Percentiles rank a stretch among this genome's conserved stretches.
Conservation (phyloP, 2,113 vertebrate species). For the Chunga burmeisteri region DNA sequence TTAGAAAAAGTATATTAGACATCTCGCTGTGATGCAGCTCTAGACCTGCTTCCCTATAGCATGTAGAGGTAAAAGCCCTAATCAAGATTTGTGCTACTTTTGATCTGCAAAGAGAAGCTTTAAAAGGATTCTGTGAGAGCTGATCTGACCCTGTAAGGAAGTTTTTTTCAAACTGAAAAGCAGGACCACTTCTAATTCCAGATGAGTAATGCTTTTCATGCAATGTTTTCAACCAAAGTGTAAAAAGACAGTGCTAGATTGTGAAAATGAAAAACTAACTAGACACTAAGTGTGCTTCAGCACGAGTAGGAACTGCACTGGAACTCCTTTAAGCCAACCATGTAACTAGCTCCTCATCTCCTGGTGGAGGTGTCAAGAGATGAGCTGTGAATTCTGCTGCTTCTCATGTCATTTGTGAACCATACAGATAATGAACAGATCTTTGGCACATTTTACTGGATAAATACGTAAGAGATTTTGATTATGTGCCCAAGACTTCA, state of each 20-base stretch:
- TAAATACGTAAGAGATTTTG: background rate
- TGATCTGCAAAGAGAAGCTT: background rate
- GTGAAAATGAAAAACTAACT: background rate
- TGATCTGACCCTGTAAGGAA: background rate
- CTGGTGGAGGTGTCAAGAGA: background rate
- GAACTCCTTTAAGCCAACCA: background rate
- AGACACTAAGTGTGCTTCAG: background rate
- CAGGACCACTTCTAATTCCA: background rate
- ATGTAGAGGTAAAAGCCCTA: background rate
- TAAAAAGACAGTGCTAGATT: background rate
- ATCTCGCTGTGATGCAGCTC: background rate
- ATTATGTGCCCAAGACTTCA: background rate
- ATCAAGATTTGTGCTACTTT: background rate
- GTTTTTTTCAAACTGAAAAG: background rate
- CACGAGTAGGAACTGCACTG: background rate
- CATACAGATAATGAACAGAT: background rate
- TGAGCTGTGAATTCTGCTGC: background rate
- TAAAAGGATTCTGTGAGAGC: background rate
- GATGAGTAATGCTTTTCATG: background rate
- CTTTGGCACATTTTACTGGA: background rate
- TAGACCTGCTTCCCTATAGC: background rate
- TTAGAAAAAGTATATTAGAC: background rate
- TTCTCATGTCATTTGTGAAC: background rate
- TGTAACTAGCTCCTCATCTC: background rate
- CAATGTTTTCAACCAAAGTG: background rate